Evolutionary conservation across 2,888 invertebrate genomes (phyloP).

Genomic region (Thyatira batis): DNA sequence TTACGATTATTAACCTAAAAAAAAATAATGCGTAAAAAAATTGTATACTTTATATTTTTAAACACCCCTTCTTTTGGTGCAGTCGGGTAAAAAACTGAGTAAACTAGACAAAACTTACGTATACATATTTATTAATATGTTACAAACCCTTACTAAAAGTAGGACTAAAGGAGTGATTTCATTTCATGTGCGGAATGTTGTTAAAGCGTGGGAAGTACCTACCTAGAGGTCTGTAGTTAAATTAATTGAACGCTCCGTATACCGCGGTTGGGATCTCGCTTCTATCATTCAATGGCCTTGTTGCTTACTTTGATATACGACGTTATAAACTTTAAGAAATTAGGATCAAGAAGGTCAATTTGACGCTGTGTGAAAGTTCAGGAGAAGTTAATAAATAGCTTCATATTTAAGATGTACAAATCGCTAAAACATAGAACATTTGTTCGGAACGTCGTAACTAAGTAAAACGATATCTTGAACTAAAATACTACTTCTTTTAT

Average conservation of each 20-base stretch:
- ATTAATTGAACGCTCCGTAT: constrained; percentile 64
- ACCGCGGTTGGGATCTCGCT: constrained; percentile 43
- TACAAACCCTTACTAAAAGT: neutral
- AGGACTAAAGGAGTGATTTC: constrained; percentile 18
- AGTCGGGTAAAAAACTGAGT: too few relatives aligned
- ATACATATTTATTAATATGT: too few relatives aligned
- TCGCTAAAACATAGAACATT: too few relatives aligned
- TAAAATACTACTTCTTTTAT: too few relatives aligned
- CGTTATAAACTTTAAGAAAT: constrained; percentile 35
- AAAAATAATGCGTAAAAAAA: too few relatives aligned
- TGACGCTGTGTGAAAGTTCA: neutral
- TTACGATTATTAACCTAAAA: too few relatives aligned
- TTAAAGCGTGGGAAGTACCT: constrained; percentile 65
- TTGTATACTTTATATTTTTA: too few relatives aligned
- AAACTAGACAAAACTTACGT: too few relatives aligned
- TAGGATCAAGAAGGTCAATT: constrained; percentile 19
- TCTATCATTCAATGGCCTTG: constrained; percentile 47
- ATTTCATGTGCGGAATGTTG: constrained; percentile 29
- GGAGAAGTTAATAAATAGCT: constrained; percentile 1
- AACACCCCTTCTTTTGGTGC: too few relatives aligned
- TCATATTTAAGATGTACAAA: constrained; percentile 3
- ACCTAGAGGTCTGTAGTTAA: constrained; percentile 54
- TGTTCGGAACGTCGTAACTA: too few relatives aligned
- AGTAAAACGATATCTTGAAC: too few relatives aligned
- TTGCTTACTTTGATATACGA: constrained; percentile 43